A percentile compares a stretch with the other conserved stretches of the same genome.
Conservation (phyloP, 2,888 invertebrate genomes). For the Macrosiphum euphorbiae region DNA sequence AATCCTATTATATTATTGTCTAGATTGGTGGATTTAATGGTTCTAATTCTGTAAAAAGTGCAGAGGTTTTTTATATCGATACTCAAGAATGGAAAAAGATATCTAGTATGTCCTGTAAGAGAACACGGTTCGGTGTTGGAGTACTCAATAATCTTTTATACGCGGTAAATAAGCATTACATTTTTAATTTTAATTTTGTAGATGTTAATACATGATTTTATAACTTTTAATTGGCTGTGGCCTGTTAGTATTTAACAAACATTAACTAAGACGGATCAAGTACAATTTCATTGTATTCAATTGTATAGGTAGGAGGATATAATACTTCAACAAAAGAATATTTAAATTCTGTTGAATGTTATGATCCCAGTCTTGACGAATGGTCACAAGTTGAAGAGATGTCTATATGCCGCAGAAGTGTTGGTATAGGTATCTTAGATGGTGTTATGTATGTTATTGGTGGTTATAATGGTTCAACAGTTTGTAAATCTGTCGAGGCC, state of each 20-base stretch:
- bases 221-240: too few species aligned
- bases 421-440: too few species aligned
- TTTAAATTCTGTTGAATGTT: too few species aligned
- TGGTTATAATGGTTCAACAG: slow-evolving; percentile 73
- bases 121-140: slow-evolving; percentile 94
- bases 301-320: slow-evolving; percentile 86
- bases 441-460: too few species aligned
- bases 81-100: slow-evolving; percentile 84
- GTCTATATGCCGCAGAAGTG: too few species aligned
- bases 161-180: slow-evolving; percentile 71
- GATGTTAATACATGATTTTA: neutral
- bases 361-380: too few species aligned
- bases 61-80: slow-evolving; percentile 88
- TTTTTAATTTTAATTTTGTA: slow-evolving; percentile 26
- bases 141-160: slow-evolving; percentile 74
- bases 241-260: too few species aligned
- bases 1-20: slow-evolving; percentile 43
- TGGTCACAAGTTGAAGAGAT: too few species aligned
- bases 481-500: slow-evolving; percentile 83
- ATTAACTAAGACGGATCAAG: too few species aligned
- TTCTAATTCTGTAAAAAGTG: slow-evolving; percentile 89
- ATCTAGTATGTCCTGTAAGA: slow-evolving; percentile 89
- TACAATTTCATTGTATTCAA: neutral
- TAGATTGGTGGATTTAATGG: slow-evolving; percentile 91
- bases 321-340: slow-evolving; percentile 77